Evolutionary conservation across 2,797 vertebrate species (phyloP).

Genomic region (Oryzias sinensis): DNA sequence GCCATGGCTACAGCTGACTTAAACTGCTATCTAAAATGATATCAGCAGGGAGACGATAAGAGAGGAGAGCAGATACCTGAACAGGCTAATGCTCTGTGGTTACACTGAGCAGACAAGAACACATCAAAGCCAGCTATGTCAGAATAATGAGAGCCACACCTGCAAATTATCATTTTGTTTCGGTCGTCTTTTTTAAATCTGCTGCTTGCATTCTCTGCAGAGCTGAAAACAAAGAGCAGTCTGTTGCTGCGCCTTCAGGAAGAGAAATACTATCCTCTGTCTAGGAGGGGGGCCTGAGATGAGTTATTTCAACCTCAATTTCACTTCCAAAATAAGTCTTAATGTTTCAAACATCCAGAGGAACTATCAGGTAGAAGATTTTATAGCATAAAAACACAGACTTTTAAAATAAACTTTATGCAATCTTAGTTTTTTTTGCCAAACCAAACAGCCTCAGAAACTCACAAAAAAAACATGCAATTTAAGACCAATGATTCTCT

Average conservation of each 20-base stretch:
- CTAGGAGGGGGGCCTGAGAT: conserved; percentile 63
- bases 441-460: no score
- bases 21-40: conserved; percentile 16
- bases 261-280: conserved; percentile 67
- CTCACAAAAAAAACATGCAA: no score
- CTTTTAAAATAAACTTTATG: no score
- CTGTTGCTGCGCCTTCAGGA: conserved; percentile 62
- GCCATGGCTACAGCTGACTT: conserved; percentile 9
- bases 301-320: conserved; percentile 59
- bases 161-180: conserved; percentile 64
- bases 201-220: conserved; percentile 64
- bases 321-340: conserved; percentile 43
- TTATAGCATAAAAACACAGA: conserved; percentile 26
- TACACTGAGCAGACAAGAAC: conserved; percentile 23
- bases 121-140: conserved; percentile 47
- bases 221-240: conserved; percentile 70
- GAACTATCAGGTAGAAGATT: conserved; percentile 56
- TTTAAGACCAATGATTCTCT: no score
- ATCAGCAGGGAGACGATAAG: conserved; percentile 2
- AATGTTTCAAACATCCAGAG: conserved; percentile 47
- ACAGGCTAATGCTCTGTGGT: conserved; percentile 9
- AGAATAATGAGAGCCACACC: conserved; percentile 55
- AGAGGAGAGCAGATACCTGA: neutral
- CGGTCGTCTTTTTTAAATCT: conserved; percentile 71
- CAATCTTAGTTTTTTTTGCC: no score